These are phyloP conservation scores for Cyrtodaria siliqua DNA, from an alignment of 2,888 invertebrate genomes.

Conservation along the genomic window DNA sequence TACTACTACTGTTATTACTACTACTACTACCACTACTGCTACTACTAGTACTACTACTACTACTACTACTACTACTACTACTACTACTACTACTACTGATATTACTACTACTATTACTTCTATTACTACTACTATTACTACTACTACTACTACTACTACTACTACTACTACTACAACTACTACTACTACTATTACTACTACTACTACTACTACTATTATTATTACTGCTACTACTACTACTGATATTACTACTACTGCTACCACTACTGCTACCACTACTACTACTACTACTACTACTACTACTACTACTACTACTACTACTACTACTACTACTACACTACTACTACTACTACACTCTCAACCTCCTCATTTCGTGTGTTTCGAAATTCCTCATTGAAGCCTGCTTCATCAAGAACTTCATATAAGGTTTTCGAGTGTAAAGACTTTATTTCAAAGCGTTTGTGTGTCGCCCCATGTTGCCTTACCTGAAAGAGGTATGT, in stretches of 20 bases:
- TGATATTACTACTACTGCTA: too few relatives aligned
- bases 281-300: constrained; percentile 25
- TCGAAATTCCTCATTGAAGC: too few relatives aligned
- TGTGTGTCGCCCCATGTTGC: too few relatives aligned
- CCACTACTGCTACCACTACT: constrained; percentile 7
- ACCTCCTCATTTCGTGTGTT: too few relatives aligned
- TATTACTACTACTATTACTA: constrained; percentile 26
- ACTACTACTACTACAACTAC: constrained; percentile 27
- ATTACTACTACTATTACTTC: too few relatives aligned
- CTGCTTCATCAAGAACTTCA: too few relatives aligned
- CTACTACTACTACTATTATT: constrained; percentile 9
- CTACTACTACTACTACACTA: constrained; percentile 41
- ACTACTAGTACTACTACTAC: constrained; percentile 23
- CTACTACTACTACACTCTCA: too few relatives aligned
- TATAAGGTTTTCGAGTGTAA: too few relatives aligned
- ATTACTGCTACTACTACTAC: too few relatives aligned
- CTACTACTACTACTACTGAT: too few relatives aligned
- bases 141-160: constrained; percentile 26
- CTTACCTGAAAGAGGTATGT: too few relatives aligned
- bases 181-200: constrained; percentile 13
- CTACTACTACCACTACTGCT: constrained; percentile 11
- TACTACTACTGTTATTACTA: not conserved
- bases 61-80: constrained; percentile 22
- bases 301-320: constrained; percentile 35
- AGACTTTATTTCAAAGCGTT: too few relatives aligned